Conservation (phyloP, 2,888 invertebrate genomes). For the Sphinx pinastri region DNA sequence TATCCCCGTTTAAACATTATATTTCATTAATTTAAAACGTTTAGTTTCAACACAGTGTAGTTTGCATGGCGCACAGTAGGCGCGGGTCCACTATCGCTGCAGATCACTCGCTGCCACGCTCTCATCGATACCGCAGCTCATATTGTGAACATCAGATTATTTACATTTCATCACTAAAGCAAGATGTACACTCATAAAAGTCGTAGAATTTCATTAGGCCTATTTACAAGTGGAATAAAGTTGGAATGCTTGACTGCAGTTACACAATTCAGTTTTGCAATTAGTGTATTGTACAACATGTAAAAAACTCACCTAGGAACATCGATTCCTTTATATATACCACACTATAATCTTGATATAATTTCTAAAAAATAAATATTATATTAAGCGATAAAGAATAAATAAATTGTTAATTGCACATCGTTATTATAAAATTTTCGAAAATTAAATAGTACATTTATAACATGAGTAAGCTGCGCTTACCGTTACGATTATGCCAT, state of each 20-base stretch:
- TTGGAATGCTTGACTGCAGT: constrained; percentile 80
- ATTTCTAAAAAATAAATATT: constrained; percentile 80
- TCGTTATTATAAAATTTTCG: constrained; percentile 72
- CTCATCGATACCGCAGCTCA: constrained; percentile 59
- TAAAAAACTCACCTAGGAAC: constrained; percentile 75
- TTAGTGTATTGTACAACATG: constrained; percentile 67
- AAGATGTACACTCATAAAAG: constrained; percentile 73
- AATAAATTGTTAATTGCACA: constrained; percentile 81
- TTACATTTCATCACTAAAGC: constrained; percentile 77
- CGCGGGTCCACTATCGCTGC: neutral
- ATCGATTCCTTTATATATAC: constrained; percentile 67
- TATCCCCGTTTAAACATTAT: constrained; percentile 74
- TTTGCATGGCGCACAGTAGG: constrained; percentile 61
- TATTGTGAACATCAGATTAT: constrained; percentile 63
- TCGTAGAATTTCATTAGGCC: constrained; percentile 78
- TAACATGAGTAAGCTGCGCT: constrained; percentile 70
- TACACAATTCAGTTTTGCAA: constrained; percentile 66
- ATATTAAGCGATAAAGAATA: constrained; percentile 78
- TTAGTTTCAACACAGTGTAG: constrained; percentile 69
- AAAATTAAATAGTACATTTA: constrained; percentile 66
- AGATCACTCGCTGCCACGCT: neutral
- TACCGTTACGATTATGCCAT: constrained; percentile 58
- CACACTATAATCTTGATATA: constrained; percentile 67
- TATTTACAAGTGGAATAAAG: constrained; percentile 83
- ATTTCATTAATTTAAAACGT: constrained; percentile 71